Percentiles rank a stretch among this genome's conserved stretches.
These are phyloP conservation scores for Phataginus tetradactyla DNA, from an alignment of 2,797 vertebrate species.

Conservation along the genomic window DNA sequence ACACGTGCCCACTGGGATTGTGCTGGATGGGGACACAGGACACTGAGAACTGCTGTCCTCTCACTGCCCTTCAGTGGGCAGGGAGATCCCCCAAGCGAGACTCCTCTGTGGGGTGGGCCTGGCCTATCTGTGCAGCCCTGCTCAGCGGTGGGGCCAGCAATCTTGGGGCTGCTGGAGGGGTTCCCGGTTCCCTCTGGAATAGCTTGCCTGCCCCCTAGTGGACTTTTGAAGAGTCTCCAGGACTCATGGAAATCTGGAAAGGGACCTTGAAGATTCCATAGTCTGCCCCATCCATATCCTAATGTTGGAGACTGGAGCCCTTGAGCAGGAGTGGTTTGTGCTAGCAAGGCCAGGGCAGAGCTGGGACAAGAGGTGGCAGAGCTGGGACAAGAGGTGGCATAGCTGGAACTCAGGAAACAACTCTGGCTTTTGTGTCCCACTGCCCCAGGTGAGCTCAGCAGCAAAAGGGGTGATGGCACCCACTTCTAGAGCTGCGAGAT, in stretches of 20 bases:
- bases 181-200: conserved; percentile 16
- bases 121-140: accelerated
- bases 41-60: background rate
- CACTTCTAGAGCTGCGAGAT: background rate
- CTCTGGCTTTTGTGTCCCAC: accelerated
- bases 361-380: accelerated
- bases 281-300: accelerated
- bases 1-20: background rate
- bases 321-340: background rate
- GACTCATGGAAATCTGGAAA: background rate
- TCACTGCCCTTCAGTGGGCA: background rate
- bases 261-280: background rate
- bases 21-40: background rate
- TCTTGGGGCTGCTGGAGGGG: accelerated
- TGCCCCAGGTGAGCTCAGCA: background rate
- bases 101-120: no score
- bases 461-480: no score
- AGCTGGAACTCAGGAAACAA: background rate
- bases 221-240: background rate
- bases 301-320: background rate
- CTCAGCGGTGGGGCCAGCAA: background rate
- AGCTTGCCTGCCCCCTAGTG: conserved; percentile 77
- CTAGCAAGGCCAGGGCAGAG: background rate
- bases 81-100: background rate
- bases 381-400: background rate